Base-by-base conservation (phyloP, 2,888 invertebrate species). In the Kryphioiulus occultus region DNA sequence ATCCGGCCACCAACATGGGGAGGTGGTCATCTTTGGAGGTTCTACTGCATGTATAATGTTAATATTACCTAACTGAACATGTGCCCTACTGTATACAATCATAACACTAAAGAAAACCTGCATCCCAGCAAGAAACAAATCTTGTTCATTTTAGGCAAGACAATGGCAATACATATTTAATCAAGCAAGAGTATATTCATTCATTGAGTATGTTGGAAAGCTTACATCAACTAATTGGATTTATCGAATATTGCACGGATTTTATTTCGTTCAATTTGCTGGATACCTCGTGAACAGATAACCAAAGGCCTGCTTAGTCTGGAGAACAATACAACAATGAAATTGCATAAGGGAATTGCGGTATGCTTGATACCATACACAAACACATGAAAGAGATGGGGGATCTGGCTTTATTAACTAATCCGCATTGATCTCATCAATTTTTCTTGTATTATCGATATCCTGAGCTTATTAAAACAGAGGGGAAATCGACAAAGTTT, bases 381-480 rank as follows among this genome's bases (percentile, higher is more conserved):
- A 68, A 68, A 68, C 59, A 68, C 19, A 68, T 68, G 59, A 68
- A 68, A 68, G 84, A 84, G 84, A 84, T 84, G 84, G 7, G 35
- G 84, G 39, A 19, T 32, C 39, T 26, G 32, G 84, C 35, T 84
- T 84, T 84, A 39, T 19, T 84, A 39, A 84, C 84, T 84, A 84
- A 84, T 84, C 84, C 84, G 84, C 35, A 35, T 84, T 84, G 84
- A 39, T 84, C 35, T 32, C 84, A 84, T 84, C 84, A 84, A 84
- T 39, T 39, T 84, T 84, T 84, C 84, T 30, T 84, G 10, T 32
- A 84, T 39, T 39, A 84, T 84, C 35, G 39, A 84, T 39, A 84
- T 84, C n/a, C 19, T 9, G 39, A n/a, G 84, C 84, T 84, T 84
- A 84, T 35, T 19, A 84, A 39, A 39, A 26, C n/a, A n/a, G 0